Evolutionary conservation across 1,140 invertebrate species (phyloP), one percentile per base, ranked within the genome.

Genomic region (Catajapyx aquilonaris): DNA sequence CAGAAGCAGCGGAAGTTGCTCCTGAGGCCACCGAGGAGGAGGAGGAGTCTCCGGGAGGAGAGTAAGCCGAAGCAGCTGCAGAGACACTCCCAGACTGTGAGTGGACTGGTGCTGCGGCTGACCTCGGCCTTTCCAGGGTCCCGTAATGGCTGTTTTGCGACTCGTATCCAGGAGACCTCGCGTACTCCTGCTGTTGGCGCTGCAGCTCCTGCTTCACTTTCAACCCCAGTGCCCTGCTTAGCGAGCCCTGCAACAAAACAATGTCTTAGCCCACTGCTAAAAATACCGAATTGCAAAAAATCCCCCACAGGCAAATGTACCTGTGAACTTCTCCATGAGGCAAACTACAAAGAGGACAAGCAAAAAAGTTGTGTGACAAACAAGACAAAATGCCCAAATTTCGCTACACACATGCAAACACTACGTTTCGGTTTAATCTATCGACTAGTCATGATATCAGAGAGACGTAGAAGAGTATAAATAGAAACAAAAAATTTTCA

Each of bases 221-320:
- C 11, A 77, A 54, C 21, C 78, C 76, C 23, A 83, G 62, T 10
- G 76, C 78, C 43, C 76, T 63, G 38, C 73, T 74, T 49, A 81
- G 60, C 23, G 76, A 80, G 30, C 76, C 76, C 76, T 81, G 60
- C 28, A 60, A 62, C 51, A 33, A 30, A 34, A 34, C n/a, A 38
- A 40, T 5, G 15, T 7, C 18, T 31, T 7, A 28, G n/a, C 9
- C 25, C 18, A 5, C 7, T 31, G 15, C 18, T 17, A 31, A 31
- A 3, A 3, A 31, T 31, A 31, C n/a, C n/a, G n/a, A n/a, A n/a
- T n/a, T 31, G 30, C 30, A 15, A 31, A 31, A 31, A 31, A 15
- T 31, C 15, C 18, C 15, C 18, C 30, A 31, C 15, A 31, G 15
- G 3, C 5, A 44, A 45, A 44, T 50, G 59, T 59, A 68, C 64